Conservation (phyloP, 1,140 invertebrate genomes). For the Anoplophora glabripennis region DNA sequence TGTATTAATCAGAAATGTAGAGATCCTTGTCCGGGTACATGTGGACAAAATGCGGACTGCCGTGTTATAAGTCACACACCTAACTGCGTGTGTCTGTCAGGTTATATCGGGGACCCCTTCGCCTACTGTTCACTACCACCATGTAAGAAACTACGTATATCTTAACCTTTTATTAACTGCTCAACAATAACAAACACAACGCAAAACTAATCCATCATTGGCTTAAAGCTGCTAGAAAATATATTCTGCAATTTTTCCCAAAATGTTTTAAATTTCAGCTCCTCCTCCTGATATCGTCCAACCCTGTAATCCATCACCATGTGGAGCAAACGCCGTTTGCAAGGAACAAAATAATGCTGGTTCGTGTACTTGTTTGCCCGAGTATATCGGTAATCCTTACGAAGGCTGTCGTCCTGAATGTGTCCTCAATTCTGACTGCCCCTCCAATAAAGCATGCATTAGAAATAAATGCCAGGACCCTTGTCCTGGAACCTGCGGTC, state of each 20-base stretch:
- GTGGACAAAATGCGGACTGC: constrained; percentile 64
- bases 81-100: constrained; percentile 59
- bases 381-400: constrained; percentile 66
- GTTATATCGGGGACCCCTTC: constrained; percentile 61
- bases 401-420: constrained; percentile 64
- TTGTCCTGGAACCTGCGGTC: constrained; percentile 66
- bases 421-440: constrained; percentile 63
- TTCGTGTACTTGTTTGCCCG: constrained; percentile 65
- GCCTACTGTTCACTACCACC: constrained; percentile 23
- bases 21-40: constrained; percentile 68
- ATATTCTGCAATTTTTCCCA: no score
- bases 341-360: constrained; percentile 60
- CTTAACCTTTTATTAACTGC: constrained; percentile 12
- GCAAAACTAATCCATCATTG: no score
- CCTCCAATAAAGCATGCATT: constrained; percentile 60
- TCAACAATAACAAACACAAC: neutral
- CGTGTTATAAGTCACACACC: constrained; percentile 65
- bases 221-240: no score
- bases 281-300: constrained; percentile 49
- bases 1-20: constrained; percentile 77
- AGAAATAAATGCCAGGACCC: constrained; percentile 69
- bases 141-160: constrained; percentile 20
- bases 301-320: constrained; percentile 66
- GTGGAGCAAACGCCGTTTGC: constrained; percentile 69
- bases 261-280: constrained; percentile 60